Evolutionary conservation across 2,113 vertebrate species (phyloP), one percentile per base, ranked within the genome.

Genomic region (Montifringilla adamsi): DNA sequence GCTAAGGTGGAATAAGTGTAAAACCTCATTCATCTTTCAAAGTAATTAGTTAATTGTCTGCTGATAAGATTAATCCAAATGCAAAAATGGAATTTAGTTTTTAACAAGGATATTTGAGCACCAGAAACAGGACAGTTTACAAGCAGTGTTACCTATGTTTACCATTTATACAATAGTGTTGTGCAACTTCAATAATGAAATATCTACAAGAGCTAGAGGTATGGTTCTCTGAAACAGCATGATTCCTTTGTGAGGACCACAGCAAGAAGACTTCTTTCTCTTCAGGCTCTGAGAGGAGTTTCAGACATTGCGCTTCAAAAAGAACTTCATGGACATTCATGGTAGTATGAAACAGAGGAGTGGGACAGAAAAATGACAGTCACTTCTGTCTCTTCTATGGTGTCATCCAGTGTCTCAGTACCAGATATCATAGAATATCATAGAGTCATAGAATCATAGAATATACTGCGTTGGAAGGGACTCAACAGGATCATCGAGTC

Each of bases 401-500:
- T 64, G 41, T 43, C 0, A 1, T 52, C 22, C 41, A 60, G 28
- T 7, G 2, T 53, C 46, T 76, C 55, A 62, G 6, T 33, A 46
- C 3, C 28, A 88, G 41, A 30, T 67, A 59, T 39, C 31, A 58
- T 4, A 23, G 31, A 58, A 31, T 37, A 44, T 26, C 35, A 23
- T 2, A 16, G 44, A 72, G 15, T 73, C 11, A 70, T 15, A 53
- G n/a, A 63, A 27, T 20, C 33, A 67, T 23, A 41, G 46, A 58
- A 43, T 23, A 27, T 15, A 28, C 16, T 53, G 53, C 39, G 9
- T 39, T 59, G 33, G 53, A 47, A 76, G 30, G n/a, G 30, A 31
- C 26, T 4, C n/a, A 43, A 35, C 7, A 47, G 12, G 14, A 31
- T 27, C 24, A 53, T 31, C 0, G 2, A 62, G 10, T 47, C 14